Percentiles rank a stretch among this genome's conserved stretches.
phyloP scores from a whole-genome alignment of 2,113 vertebrate species.

The Antigone vipio region DNA sequence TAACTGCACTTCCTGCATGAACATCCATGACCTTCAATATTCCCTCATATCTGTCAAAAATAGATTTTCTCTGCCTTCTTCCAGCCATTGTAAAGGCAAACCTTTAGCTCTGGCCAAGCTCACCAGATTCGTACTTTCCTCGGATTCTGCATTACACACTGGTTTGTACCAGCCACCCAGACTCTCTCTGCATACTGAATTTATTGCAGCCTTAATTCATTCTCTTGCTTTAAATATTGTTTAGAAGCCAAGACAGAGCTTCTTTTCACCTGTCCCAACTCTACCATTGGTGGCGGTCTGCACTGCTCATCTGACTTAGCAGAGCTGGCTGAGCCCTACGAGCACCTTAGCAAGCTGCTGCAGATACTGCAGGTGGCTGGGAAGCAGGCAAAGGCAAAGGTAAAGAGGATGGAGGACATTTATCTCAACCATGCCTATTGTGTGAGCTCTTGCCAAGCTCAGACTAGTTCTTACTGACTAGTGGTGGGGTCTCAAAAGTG shows the following conservation, averaged over 20 bases:
- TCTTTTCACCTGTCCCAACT: not conserved
- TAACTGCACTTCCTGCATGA: not conserved
- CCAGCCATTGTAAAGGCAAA: not conserved
- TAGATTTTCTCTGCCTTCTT: not conserved
- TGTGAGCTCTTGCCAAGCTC: not conserved
- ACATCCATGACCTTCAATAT: not conserved
- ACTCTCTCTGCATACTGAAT: not conserved
- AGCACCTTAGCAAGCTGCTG: not conserved
- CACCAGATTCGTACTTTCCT: not conserved
- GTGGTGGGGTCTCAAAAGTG: not conserved
- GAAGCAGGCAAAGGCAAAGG: not conserved
- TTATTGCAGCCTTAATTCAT: not conserved
- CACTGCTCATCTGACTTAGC: not conserved
- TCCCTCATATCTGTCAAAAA: not conserved
- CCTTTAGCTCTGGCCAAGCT: not conserved
- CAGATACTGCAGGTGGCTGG: not conserved
- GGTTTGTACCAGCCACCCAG: not conserved
- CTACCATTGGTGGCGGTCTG: not conserved
- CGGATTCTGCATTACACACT: not conserved
- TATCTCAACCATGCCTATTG: not conserved
- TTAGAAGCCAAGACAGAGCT: not conserved
- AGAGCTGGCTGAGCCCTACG: not conserved
- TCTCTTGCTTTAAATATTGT: not conserved
- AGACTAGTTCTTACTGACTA: not conserved
- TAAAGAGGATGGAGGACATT: not conserved